phyloP scores from a whole-genome alignment of 2,888 invertebrate genomes.

The Anaspis maculata region DNA sequence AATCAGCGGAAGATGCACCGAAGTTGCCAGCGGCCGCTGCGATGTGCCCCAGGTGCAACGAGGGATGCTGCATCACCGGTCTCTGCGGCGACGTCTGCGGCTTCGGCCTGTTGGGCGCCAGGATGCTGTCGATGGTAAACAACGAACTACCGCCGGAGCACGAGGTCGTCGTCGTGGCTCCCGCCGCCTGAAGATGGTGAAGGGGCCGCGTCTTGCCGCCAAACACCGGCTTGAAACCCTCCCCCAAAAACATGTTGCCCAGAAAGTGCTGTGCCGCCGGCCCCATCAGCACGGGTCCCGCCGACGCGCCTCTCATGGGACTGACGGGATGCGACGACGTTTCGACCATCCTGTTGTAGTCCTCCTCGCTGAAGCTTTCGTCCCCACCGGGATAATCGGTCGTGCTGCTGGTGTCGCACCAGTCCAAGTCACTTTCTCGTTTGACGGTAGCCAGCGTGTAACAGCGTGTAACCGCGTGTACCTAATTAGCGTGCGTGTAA shows the following conservation, averaged over 20 bases:
- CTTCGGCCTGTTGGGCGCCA: slow-evolving; percentile 64
- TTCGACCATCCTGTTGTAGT: slow-evolving; percentile 37
- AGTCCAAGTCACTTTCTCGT: slow-evolving; percentile 37
- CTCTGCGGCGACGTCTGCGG: slow-evolving; percentile 46
- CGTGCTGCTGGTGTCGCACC: slow-evolving; percentile 31
- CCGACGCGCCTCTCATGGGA: slow-evolving; percentile 16
- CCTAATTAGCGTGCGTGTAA: too few relatives aligned
- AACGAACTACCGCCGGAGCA: slow-evolving; percentile 46
- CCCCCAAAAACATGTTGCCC: slow-evolving; percentile 35
- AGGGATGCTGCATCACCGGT: slow-evolving; percentile 46
- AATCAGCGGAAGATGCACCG: slow-evolving; percentile 54
- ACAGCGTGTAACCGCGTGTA: not conserved
- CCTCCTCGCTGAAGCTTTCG: slow-evolving; percentile 28
- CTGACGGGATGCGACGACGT: slow-evolving; percentile 32
- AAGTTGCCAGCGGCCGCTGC: slow-evolving; percentile 59
- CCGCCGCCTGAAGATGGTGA: too few relatives aligned
- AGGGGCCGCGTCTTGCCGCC: too few relatives aligned
- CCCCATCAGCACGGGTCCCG: slow-evolving; percentile 10
- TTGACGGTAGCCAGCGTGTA: slow-evolving; percentile 36
- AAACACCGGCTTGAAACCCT: slow-evolving; percentile 43
- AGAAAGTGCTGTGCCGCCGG: slow-evolving; percentile 20
- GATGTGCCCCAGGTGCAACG: slow-evolving; percentile 53
- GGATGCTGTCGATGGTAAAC: slow-evolving; percentile 81
- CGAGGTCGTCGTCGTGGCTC: slow-evolving; percentile 20
- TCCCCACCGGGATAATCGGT: slow-evolving; percentile 14